These are phyloP conservation scores for Synergus itoensis DNA, from an alignment of 2,888 invertebrate species.

Conservation along the genomic window DNA sequence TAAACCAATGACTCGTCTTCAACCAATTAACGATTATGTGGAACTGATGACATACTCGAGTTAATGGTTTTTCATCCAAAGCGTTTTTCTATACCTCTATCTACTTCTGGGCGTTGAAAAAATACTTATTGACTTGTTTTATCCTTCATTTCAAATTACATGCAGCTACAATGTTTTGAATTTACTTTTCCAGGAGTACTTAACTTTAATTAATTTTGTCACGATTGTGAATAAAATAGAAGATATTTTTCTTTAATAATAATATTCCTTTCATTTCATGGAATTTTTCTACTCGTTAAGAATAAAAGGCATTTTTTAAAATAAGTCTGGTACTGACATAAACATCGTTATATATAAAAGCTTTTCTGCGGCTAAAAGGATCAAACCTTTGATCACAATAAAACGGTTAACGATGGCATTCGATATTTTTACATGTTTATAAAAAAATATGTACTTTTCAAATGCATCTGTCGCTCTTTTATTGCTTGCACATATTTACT, in stretches of 20 bases:
- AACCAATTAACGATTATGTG: not conserved
- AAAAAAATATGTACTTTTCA: too few species aligned
- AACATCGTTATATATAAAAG: slow-evolving; percentile 23
- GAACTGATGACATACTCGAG: not conserved
- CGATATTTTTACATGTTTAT: not conserved
- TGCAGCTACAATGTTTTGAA: not conserved
- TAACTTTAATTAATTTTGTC: not conserved
- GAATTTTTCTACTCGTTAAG: not conserved
- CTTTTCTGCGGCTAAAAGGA: not conserved
- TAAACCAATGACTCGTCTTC: not conserved
- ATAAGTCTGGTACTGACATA: not conserved
- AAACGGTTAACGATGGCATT: slow-evolving; percentile 15
- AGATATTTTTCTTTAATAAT: not conserved
- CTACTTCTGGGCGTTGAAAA: not conserved
- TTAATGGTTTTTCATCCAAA: not conserved
- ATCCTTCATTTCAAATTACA: not conserved
- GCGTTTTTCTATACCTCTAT: not conserved
- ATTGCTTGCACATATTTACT: too few species aligned
- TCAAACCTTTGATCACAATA: slow-evolving; percentile 26
- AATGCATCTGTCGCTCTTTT: too few species aligned
- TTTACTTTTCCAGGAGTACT: not conserved
- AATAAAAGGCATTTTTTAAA: slow-evolving; percentile 11
- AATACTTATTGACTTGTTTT: not conserved
- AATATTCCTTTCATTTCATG: not conserved
- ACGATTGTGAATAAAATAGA: not conserved